These are phyloP conservation scores for Epizoanthus rinbou DNA, from an alignment of 92 coral and sea anemone species.

Conservation along the genomic window DNA sequence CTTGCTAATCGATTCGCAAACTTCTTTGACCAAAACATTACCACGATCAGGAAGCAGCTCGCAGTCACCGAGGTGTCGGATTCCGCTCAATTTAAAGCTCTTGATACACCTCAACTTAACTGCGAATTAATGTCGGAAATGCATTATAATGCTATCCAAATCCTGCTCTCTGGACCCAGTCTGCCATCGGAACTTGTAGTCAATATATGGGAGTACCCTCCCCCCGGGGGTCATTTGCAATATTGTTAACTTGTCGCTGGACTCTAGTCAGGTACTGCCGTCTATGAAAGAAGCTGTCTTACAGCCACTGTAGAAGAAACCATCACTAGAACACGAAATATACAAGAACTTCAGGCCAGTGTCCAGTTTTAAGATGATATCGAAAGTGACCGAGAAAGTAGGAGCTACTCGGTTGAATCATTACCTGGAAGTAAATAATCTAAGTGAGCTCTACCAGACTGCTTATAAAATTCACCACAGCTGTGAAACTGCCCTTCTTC, in stretches of 20 bases:
- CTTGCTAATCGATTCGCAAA: conserved; percentile 58
- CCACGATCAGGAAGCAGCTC: conserved; percentile 41
- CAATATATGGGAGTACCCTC: too few relatives aligned
- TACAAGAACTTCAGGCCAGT: background rate
- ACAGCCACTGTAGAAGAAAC: background rate
- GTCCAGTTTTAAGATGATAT: too few relatives aligned
- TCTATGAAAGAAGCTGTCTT: background rate
- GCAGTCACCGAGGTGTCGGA: too few relatives aligned
- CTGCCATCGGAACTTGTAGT: conserved; percentile 19
- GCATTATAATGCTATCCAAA: conserved; percentile 23
- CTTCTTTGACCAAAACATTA: conserved; percentile 46
- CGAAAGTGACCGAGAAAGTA: too few relatives aligned
- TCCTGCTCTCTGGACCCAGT: conserved; percentile 39
- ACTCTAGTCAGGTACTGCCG: background rate
- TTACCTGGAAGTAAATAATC: background rate
- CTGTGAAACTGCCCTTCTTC: background rate
- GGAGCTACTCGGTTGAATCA: too few relatives aligned
- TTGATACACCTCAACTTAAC: too few relatives aligned
- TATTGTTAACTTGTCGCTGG: background rate
- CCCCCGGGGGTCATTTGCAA: too few relatives aligned
- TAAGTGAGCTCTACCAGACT: too few relatives aligned
- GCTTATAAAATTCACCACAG: background rate
- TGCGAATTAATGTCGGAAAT: too few relatives aligned
- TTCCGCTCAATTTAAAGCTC: conserved; percentile 23
- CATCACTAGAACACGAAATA: background rate